Evolutionary conservation across 2,113 vertebrate species (phyloP).

Genomic region (Chlamydotis undulata): DNA sequence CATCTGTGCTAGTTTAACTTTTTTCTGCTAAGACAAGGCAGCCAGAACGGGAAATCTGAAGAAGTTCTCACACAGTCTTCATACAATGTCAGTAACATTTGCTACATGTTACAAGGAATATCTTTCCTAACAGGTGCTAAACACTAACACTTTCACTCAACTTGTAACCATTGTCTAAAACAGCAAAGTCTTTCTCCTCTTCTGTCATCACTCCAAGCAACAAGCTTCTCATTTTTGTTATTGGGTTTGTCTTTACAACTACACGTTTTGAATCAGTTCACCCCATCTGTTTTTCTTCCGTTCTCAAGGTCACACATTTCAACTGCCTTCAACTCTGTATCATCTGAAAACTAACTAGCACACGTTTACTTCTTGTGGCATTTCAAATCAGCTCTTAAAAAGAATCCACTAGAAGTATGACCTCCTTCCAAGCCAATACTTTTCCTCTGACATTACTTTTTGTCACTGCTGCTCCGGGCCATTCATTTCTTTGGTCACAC

Average conservation of each 20-base stretch:
- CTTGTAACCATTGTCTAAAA: neutral
- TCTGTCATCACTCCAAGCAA: neutral
- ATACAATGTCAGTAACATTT: fast-evolving
- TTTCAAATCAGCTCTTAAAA: neutral
- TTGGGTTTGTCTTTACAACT: neutral
- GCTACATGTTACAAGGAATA: fast-evolving
- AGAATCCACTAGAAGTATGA: neutral
- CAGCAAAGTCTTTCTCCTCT: neutral
- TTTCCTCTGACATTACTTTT: neutral
- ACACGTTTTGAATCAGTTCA: neutral
- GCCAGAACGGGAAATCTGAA: neutral
- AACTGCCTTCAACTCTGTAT: neutral
- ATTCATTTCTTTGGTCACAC: neutral
- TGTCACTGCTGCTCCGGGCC: neutral
- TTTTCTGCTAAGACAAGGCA: neutral
- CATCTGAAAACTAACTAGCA: neutral
- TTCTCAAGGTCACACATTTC: neutral
- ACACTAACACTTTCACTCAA: neutral
- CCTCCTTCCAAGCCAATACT: neutral
- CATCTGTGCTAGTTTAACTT: neutral
- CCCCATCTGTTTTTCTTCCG: neutral
- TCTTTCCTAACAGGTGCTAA: neutral
- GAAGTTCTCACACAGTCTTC: neutral
- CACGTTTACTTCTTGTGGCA: neutral
- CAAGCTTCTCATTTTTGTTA: neutral